Conservation (phyloP, 2,888 invertebrate genomes). For the Oeneis ivallda region DNA sequence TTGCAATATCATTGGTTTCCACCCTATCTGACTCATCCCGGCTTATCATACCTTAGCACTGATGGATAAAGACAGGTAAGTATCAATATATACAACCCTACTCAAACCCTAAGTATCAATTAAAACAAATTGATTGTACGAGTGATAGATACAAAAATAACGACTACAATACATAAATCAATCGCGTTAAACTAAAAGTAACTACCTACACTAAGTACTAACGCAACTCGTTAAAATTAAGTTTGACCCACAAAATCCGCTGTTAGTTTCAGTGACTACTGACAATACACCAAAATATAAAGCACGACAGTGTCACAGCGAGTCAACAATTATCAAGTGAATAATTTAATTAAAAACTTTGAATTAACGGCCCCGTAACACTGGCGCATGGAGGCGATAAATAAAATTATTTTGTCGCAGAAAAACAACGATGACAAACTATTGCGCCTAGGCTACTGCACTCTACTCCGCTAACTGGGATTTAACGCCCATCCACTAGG, state of each 20-base stretch:
- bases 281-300: slow-evolving; percentile 28
- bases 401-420: slow-evolving; percentile 66
- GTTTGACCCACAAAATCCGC: slow-evolving; percentile 24
- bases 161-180: background rate
- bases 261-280: slow-evolving; percentile 28
- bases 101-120: too few species aligned
- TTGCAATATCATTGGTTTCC: too few species aligned
- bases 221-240: slow-evolving; percentile 28
- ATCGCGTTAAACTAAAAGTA: background rate
- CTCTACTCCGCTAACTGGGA: slow-evolving; percentile 3
- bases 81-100: too few species aligned
- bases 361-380: slow-evolving; percentile 56
- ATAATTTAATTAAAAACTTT: slow-evolving; percentile 76
- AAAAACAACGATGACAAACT: slow-evolving; percentile 41
- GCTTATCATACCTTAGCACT: too few species aligned
- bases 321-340: slow-evolving; percentile 62
- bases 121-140: too few species aligned
- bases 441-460: slow-evolving; percentile 26
- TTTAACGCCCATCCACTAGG: background rate
- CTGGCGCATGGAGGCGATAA: slow-evolving; percentile 62
- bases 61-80: too few species aligned
- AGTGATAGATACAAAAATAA: background rate
- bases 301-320: slow-evolving; percentile 38
- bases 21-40: too few species aligned
- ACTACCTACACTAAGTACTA: too few species aligned